These are phyloP conservation scores for Euphonia xanthogaster DNA, from an alignment of 2,797 vertebrate genomes.

Conservation along the genomic window DNA sequence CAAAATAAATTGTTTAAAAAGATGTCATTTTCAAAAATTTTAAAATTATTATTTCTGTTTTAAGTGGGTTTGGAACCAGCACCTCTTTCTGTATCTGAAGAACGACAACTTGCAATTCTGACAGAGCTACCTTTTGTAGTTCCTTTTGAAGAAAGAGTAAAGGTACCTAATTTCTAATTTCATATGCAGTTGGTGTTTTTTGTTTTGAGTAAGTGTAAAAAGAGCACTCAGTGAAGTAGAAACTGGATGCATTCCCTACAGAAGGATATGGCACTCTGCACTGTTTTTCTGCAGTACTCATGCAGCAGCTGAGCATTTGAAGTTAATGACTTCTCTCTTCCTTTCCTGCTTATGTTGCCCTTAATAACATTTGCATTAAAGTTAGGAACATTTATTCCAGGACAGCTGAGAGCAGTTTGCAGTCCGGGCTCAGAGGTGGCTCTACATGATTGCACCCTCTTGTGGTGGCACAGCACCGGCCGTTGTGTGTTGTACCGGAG, in stretches of 20 bases:
- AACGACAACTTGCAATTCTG: slow-evolving; percentile 94
- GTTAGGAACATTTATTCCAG: background rate
- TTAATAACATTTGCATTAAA: background rate
- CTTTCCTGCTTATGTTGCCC: background rate
- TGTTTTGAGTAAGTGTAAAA: background rate
- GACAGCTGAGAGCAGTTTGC: background rate
- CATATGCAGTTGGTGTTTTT: background rate
- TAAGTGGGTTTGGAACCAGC: slow-evolving; percentile 92
- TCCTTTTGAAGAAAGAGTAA: slow-evolving; percentile 97
- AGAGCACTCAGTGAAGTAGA: background rate
- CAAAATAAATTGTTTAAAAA: background rate
- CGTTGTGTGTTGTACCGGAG: background rate
- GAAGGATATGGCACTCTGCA: background rate
- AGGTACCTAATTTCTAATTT: slow-evolving; percentile 79
- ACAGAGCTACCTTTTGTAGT: slow-evolving; percentile 98
- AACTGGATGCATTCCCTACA: background rate
- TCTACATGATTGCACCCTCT: background rate
- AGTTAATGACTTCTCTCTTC: background rate
- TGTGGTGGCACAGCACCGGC: background rate
- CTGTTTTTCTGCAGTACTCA: background rate
- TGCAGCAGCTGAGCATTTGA: background rate
- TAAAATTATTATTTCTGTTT: slow-evolving; percentile 26
- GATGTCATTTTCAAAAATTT: background rate
- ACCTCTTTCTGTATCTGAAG: slow-evolving; percentile 95
- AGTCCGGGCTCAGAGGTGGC: background rate